Percentiles rank a stretch among this genome's conserved stretches.
These are phyloP conservation scores for Aleiodes testaceus DNA, from an alignment of 2,888 invertebrate species.

Conservation along the genomic window DNA sequence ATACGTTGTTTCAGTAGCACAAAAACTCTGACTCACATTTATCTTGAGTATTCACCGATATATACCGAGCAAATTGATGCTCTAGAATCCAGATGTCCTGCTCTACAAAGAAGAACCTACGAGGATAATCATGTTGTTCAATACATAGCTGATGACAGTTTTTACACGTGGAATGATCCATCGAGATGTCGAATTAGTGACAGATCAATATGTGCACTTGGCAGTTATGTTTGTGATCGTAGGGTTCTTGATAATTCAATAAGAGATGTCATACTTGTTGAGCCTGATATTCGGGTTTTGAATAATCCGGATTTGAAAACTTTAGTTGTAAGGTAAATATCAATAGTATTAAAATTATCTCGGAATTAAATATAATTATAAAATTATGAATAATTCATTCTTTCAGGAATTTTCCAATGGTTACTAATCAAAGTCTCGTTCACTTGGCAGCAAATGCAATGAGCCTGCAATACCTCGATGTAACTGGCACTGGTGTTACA, in stretches of 20 bases:
- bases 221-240: constrained; percentile 60
- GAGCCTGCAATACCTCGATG: constrained; percentile 77
- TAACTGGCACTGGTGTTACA: constrained; percentile 80
- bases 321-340: constrained; percentile 67
- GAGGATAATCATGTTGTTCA: constrained; percentile 61
- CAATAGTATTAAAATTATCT: not conserved
- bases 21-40: constrained; percentile 74
- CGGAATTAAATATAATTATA: constrained; percentile 5
- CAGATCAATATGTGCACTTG: constrained; percentile 66
- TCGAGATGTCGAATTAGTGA: constrained; percentile 62
- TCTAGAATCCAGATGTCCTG: constrained; percentile 52
- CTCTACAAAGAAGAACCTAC: constrained; percentile 55
- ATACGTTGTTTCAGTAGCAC: constrained; percentile 77
- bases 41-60: constrained; percentile 61
- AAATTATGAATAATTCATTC: constrained; percentile 39
- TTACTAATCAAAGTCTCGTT: constrained; percentile 78
- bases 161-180: constrained; percentile 50
- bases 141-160: constrained; percentile 49
- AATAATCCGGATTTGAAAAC: constrained; percentile 68
- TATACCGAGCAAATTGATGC: constrained; percentile 45
- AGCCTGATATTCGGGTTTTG: constrained; percentile 60
- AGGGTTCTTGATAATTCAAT: constrained; percentile 59
- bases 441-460: constrained; percentile 79
- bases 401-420: constrained; percentile 77
- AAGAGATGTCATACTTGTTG: constrained; percentile 58